A percentile compares a stretch with the other conserved stretches of the same genome.
Evolutionary conservation across 92 coral and sea anemone species (phyloP).

Genomic region (Phenganax subtilis): DNA sequence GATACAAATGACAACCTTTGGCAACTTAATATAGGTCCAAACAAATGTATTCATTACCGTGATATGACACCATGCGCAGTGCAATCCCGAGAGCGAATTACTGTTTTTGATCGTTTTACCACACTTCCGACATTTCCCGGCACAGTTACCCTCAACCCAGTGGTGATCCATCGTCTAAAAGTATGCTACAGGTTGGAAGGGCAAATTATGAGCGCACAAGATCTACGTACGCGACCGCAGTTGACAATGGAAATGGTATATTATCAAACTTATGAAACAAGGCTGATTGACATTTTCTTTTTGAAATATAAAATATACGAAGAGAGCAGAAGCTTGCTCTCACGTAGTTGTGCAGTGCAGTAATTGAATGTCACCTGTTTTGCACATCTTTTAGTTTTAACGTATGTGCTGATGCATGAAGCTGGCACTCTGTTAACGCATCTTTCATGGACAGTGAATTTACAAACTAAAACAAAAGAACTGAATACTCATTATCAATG

Average conservation of each 20-base stretch:
- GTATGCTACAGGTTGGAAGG: not conserved
- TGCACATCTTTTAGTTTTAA: slow-evolving; percentile 84
- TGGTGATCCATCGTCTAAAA: slow-evolving; percentile 90
- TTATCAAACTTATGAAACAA: too few species aligned
- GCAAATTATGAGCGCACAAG: not conserved
- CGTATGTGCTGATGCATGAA: slow-evolving; percentile 92
- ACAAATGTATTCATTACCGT: slow-evolving; percentile 54
- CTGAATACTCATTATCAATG: not conserved
- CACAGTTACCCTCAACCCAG: slow-evolving; percentile 97
- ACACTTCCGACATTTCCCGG: slow-evolving; percentile 84
- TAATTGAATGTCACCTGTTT: slow-evolving; percentile 59
- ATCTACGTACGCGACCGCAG: too few species aligned
- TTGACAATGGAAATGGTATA: too few species aligned
- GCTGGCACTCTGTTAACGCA: slow-evolving; percentile 98
- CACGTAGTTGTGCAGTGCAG: not conserved
- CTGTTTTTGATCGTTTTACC: slow-evolving; percentile 81
- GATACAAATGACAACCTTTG: not conserved
- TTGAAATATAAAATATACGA: not conserved
- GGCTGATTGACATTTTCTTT: too few species aligned
- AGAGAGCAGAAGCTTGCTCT: not conserved
- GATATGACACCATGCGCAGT: slow-evolving; percentile 98
- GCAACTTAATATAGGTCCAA: too few species aligned
- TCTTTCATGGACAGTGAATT: slow-evolving; percentile 97
- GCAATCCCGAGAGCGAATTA: slow-evolving; percentile 82
- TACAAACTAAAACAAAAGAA: slow-evolving; percentile 65